Conservation (phyloP, 2,113 vertebrate species). For the Maccullochella peelii region DNA sequence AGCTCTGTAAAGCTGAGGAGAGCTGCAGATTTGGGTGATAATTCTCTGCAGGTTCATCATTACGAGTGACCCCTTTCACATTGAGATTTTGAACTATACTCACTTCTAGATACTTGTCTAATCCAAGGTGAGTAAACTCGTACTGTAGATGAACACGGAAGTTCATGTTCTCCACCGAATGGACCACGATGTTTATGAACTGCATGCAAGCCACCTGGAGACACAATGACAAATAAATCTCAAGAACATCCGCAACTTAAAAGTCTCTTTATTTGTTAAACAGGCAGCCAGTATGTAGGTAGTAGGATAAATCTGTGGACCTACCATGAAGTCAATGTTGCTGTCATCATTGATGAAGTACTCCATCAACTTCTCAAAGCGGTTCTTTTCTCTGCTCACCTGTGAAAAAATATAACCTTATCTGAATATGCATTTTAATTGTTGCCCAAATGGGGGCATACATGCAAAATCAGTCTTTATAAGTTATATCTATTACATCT, state of each 20-base stretch:
- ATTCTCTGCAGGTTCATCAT: neutral
- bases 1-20: neutral
- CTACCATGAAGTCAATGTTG: slow-evolving; percentile 98
- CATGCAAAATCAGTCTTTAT: neutral
- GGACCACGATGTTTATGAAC: slow-evolving; percentile 99
- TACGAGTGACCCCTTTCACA: neutral
- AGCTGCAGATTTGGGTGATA: neutral
- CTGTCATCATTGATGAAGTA: slow-evolving; percentile 93
- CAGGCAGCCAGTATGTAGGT: neutral
- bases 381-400: slow-evolving; percentile 90
- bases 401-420: slow-evolving; percentile 1
- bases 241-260: neutral
- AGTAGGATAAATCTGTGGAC: slow-evolving; percentile 2
- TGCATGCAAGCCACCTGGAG: slow-evolving; percentile 98
- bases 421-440: slow-evolving; percentile 22
- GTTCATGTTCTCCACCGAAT: slow-evolving; percentile 99
- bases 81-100: slow-evolving; percentile 26
- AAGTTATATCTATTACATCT: neutral
- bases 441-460: slow-evolving; percentile 21
- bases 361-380: slow-evolving; percentile 94
- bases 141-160: slow-evolving; percentile 97
- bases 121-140: slow-evolving; percentile 92
- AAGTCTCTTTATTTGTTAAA: neutral
- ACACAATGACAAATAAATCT: neutral
- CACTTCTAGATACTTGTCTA: slow-evolving; percentile 95